These are phyloP conservation scores for Circaetus cinerascens DNA, from an alignment of 2,113 vertebrate genomes.

Conservation along the genomic window DNA sequence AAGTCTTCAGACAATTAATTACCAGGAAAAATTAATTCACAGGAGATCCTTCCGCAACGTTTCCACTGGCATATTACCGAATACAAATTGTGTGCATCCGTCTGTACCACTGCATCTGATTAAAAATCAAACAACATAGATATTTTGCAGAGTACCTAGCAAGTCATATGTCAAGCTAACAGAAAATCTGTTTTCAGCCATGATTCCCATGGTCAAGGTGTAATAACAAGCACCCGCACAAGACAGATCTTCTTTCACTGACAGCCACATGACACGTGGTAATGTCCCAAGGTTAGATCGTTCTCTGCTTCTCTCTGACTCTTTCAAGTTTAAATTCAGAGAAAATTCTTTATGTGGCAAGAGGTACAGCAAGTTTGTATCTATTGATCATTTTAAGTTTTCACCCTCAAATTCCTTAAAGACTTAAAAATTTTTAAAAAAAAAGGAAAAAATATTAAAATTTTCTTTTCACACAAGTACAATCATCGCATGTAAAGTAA, in stretches of 20 bases:
- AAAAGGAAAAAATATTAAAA: background rate
- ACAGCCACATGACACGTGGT: accelerated
- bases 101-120: background rate
- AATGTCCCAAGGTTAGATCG: background rate
- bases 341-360: background rate
- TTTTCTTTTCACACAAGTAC: background rate
- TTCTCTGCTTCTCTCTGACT: background rate
- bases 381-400: background rate
- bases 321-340: background rate
- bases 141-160: background rate
- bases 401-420: background rate
- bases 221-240: background rate
- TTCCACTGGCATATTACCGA: background rate
- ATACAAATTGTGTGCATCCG: background rate
- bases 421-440: background rate
- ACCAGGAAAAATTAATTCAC: background rate
- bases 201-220: background rate
- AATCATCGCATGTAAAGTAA: background rate
- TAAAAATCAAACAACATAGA: conserved; percentile 23
- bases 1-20: background rate
- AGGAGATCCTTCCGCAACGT: background rate
- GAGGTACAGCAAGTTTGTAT: background rate
- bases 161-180: background rate
- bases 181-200: background rate
- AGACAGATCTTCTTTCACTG: background rate